Evolutionary conservation across 2,888 invertebrate genomes (phyloP), one percentile per base, ranked within the genome.

Genomic region (Conchocele bisecta): DNA sequence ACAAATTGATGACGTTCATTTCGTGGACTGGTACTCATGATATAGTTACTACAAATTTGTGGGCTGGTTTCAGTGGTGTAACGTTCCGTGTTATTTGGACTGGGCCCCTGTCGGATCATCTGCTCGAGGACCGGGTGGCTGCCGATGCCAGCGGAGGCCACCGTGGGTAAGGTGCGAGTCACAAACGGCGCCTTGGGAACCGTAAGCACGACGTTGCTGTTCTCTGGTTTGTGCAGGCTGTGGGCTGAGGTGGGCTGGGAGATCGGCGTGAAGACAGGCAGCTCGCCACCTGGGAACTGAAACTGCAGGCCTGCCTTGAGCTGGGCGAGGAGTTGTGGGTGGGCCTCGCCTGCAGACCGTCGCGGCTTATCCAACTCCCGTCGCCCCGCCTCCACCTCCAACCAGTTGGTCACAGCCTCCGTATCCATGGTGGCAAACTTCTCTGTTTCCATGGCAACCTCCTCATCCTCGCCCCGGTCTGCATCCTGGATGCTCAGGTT

Each of bases 291-390:
- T 2, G 75, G 66, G n/a, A n/a, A n/a, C n/a, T 48, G 61, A 28
- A 59, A 73, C 28, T 73, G 77, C n/a, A 73, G 69, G 53, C 70
- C 68, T 53, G 84, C 75, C 26, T 82, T 84, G n/a, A 88, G 78
- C 48, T 88, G 87, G 59, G 88, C 88, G 56, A 88, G 75, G n/a
- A 88, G 78, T 56, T 88, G 86, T 0, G 88, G 88, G 66, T 88
- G 88, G 7, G 86, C 82, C 54, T 88, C 87, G 20, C 79, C 80
- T 4, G 86, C 86, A 2, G 87, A 84, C 22, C 78, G 76, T 42
- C 79, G 79, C 28, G 68, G 51, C 51, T 75, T 78, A n/a, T 59
- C 70, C 20, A 26, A 11, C 20, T 57, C 42, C n/a, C 15, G 20
- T 46, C 6, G 15, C 24, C 24, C 20, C 6, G 2, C 26, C 20